Conservation (phyloP, 1,140 invertebrate species). For the Drosophila equinoxialis region DNA sequence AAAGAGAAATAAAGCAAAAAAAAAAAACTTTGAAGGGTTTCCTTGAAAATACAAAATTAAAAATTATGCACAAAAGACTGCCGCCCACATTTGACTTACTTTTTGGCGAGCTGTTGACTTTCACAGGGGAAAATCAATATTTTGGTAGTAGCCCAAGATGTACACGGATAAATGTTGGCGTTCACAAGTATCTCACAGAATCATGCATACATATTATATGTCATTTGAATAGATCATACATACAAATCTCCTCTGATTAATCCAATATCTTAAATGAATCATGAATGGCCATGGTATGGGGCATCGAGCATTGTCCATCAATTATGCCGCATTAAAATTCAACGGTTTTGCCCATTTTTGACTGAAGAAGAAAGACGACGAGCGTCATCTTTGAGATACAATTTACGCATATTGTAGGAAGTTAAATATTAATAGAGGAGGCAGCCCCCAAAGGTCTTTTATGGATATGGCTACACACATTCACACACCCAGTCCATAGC, state of each 20-base stretch:
- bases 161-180: too few relatives aligned
- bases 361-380: not conserved
- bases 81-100: constrained; percentile 24
- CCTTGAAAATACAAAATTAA: constrained; percentile 53
- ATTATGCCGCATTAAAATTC: constrained; percentile 76
- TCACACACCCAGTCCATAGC: constrained; percentile 23
- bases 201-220: too few relatives aligned
- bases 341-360: constrained; percentile 20
- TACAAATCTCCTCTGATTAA: constrained; percentile 38
- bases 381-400: constrained; percentile 63
- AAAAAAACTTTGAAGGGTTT: constrained; percentile 77
- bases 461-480: not conserved
- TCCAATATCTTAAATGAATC: constrained; percentile 60
- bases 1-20: constrained; percentile 69
- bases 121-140: constrained; percentile 62
- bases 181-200: too few relatives aligned
- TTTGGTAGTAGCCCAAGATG: constrained; percentile 58
- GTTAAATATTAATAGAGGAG: constrained; percentile 67
- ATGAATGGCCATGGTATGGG: constrained; percentile 32
- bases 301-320: constrained; percentile 68
- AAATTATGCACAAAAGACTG: constrained; percentile 10
- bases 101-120: not conserved
- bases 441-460: constrained; percentile 5
- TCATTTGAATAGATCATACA: not conserved
- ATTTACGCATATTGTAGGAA: constrained; percentile 75